A percentile compares a stretch with the other conserved stretches of the same genome.
Evolutionary conservation across 1,140 invertebrate species (phyloP).

Genomic region (Meloidogyne exigua): DNA sequence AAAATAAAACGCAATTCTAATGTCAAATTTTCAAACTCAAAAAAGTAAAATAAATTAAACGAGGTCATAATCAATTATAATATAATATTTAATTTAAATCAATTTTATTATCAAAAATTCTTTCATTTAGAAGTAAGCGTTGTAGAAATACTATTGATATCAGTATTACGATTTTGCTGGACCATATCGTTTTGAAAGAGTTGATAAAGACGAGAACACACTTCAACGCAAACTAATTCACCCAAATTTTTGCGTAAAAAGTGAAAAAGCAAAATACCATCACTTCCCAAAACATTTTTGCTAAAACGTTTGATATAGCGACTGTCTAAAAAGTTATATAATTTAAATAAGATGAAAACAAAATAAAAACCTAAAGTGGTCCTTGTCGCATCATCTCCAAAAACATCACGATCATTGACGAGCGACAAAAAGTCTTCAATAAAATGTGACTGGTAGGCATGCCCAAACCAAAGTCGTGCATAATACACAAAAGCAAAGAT

Average conservation of each 20-base stretch:
- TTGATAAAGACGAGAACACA: conserved; percentile 17
- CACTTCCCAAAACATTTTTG: conserved; percentile 8
- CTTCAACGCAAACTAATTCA: background rate
- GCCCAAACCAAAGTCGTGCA: background rate
- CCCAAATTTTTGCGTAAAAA: conserved; percentile 26
- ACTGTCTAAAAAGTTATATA: background rate
- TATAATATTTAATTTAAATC: background rate
- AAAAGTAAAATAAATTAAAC: too few species aligned
- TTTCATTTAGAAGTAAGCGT: background rate
- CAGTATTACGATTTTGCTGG: background rate
- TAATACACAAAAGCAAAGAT: background rate
- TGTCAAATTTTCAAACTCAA: too few species aligned
- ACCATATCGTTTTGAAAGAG: background rate
- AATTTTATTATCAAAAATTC: background rate
- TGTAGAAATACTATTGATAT: background rate
- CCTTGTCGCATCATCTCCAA: background rate
- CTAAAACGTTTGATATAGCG: conserved; percentile 6
- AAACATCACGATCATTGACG: background rate
- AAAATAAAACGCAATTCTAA: too few species aligned
- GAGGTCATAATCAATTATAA: too few species aligned
- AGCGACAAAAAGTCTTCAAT: background rate
- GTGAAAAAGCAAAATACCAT: conserved; percentile 14
- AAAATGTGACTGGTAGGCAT: background rate
- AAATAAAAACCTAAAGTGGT: background rate
- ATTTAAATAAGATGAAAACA: background rate